phyloP scores from a whole-genome alignment of 2,888 invertebrate species.

The Ceriagrion tenellum region DNA sequence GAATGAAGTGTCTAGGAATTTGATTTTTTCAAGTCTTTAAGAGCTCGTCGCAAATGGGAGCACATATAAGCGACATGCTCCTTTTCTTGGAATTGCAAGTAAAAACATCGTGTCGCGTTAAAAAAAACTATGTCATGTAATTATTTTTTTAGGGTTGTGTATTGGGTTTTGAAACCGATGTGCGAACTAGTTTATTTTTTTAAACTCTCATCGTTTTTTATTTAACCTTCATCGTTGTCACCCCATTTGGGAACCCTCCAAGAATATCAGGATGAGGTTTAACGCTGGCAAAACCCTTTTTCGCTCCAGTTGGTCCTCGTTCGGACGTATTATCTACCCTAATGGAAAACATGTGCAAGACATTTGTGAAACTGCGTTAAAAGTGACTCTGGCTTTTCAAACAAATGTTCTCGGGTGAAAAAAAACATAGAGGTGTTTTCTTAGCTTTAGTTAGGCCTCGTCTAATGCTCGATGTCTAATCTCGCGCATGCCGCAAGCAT shows the following conservation, averaged over 20 bases:
- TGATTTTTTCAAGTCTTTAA: not conserved
- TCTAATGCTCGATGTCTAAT: too few relatives aligned
- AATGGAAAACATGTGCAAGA: too few relatives aligned
- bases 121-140: not conserved
- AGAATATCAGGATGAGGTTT: not conserved
- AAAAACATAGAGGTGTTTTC: too few relatives aligned
- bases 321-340: too few relatives aligned
- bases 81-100: not conserved
- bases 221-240: not conserved
- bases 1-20: not conserved
- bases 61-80: not conserved
- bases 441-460: too few relatives aligned
- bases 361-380: too few relatives aligned
- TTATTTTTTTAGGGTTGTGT: not conserved
- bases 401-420: too few relatives aligned
- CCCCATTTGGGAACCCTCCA: not conserved
- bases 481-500: too few relatives aligned
- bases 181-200: too few relatives aligned
- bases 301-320: too few relatives aligned
- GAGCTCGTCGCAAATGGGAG: not conserved
- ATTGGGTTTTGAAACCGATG: not conserved
- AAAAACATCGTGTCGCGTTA: not conserved
- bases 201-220: too few relatives aligned
- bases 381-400: too few relatives aligned
- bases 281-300: not conserved